Percentiles rank a stretch among this genome's conserved stretches.
These are phyloP conservation scores for Apostichopus parvimensis DNA, from an alignment of 35 echinoderm and acorn worm species.

Conservation along the genomic window DNA sequence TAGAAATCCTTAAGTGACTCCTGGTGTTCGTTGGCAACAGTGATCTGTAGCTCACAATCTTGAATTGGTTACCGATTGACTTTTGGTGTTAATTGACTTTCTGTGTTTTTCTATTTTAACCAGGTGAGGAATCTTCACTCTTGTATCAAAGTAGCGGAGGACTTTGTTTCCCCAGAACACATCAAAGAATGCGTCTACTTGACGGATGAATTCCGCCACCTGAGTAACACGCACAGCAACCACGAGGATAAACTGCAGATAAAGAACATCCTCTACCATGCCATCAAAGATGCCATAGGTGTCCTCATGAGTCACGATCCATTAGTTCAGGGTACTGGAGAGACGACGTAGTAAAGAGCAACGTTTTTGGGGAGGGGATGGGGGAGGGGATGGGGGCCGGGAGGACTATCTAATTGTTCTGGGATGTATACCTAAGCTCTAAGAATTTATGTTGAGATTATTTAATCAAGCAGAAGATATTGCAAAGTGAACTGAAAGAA, in stretches of 20 bases:
- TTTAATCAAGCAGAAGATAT: no score
- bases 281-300: constrained; percentile 86
- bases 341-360: not conserved
- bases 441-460: no score
- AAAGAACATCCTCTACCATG: constrained; percentile 96
- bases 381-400: not conserved
- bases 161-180: constrained; percentile 98
- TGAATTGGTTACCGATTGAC: no score
- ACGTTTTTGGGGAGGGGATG: no score
- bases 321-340: not conserved
- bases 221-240: constrained; percentile 89
- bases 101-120: constrained; percentile 4
- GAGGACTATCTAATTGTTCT: no score
- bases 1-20: no score
- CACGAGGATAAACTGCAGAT: constrained; percentile 98
- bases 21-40: no score
- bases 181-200: constrained; percentile 76
- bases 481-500: no score
- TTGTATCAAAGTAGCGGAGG: constrained; percentile 93
- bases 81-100: not conserved
- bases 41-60: no score
- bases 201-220: constrained; percentile 90
- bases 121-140: constrained; percentile 93
- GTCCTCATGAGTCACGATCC: constrained; percentile 76
- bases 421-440: no score